Evolutionary conservation across 1,140 invertebrate species (phyloP).

Genomic region (Asbolus verrucosus): DNA sequence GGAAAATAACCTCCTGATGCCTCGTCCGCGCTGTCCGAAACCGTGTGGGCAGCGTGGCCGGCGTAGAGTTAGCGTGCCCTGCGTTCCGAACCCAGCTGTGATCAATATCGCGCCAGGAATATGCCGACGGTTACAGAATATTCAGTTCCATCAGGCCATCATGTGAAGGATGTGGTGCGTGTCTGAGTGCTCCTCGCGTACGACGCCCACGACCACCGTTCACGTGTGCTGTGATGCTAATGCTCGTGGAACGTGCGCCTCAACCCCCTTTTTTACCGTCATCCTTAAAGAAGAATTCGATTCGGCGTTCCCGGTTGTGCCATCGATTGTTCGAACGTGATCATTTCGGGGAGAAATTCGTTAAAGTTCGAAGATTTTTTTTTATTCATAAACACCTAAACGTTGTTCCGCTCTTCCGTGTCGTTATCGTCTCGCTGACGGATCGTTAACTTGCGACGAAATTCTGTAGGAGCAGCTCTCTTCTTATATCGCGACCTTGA

Average conservation of each 20-base stretch:
- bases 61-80: slow-evolving; percentile 38
- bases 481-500: slow-evolving; percentile 23
- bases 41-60: slow-evolving; percentile 46
- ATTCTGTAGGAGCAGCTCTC: background rate
- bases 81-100: slow-evolving; percentile 44
- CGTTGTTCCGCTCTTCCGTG: no score
- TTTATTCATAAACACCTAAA: no score
- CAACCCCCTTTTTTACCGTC: background rate
- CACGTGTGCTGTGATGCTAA: background rate
- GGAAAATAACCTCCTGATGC: slow-evolving; percentile 5
- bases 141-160: slow-evolving; percentile 45
- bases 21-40: slow-evolving; percentile 12
- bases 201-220: background rate
- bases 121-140: slow-evolving; percentile 42
- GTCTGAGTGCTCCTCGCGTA: slow-evolving; percentile 18
- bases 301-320: background rate
- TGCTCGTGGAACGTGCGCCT: no score
- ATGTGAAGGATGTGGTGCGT: slow-evolving; percentile 38
- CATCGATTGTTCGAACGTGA: slow-evolving; percentile 1
- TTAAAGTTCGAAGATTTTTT: no score
- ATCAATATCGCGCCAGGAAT: slow-evolving; percentile 48
- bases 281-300: slow-evolving; percentile 3
- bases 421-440: no score
- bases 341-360: slow-evolving; percentile 1
- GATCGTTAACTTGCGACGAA: no score